These are phyloP conservation scores for Rotaria socialis DNA, from an alignment of 2,888 invertebrate genomes.

Conservation along the genomic window DNA sequence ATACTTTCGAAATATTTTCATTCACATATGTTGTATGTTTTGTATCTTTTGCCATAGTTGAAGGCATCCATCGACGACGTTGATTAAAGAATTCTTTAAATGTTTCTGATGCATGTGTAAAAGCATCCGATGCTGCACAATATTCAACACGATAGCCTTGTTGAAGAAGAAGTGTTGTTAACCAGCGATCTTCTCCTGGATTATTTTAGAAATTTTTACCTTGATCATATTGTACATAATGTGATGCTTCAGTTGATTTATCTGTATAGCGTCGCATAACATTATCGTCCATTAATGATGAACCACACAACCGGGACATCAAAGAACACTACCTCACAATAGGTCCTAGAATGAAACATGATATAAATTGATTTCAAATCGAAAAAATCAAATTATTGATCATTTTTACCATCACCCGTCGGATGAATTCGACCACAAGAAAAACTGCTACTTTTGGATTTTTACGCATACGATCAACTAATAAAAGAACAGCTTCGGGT, in stretches of 20 bases:
- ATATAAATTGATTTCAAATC: neutral
- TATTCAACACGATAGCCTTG: conserved; percentile 96
- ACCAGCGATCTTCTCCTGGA: conserved; percentile 70
- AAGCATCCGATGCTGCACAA: conserved; percentile 94
- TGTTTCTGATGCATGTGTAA: conserved; percentile 89
- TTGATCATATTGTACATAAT: conserved; percentile 98
- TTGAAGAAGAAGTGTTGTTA: conserved; percentile 88
- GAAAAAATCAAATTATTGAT: too few relatives aligned
- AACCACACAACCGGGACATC: conserved; percentile 96
- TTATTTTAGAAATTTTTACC: conserved; percentile 54
- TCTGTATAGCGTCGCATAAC: conserved; percentile 93
- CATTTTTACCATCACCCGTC: conserved; percentile 69
- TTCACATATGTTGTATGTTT: conserved; percentile 89
- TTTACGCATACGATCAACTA: conserved; percentile 97
- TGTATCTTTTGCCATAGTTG: conserved; percentile 89
- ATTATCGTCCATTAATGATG: conserved; percentile 96
- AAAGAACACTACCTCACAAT: conserved; percentile 97
- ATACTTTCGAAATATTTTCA: conserved; percentile 78
- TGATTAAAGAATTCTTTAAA: conserved; percentile 92
- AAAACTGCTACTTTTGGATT: conserved; percentile 91
- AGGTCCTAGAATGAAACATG: conserved; percentile 61
- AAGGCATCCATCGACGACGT: conserved; percentile 94
- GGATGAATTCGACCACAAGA: conserved; percentile 97
- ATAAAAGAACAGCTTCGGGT: conserved; percentile 83
- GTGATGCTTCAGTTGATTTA: conserved; percentile 82